Base-by-base conservation (phyloP, 2,888 invertebrate species). In the Amphipoea oculea region DNA sequence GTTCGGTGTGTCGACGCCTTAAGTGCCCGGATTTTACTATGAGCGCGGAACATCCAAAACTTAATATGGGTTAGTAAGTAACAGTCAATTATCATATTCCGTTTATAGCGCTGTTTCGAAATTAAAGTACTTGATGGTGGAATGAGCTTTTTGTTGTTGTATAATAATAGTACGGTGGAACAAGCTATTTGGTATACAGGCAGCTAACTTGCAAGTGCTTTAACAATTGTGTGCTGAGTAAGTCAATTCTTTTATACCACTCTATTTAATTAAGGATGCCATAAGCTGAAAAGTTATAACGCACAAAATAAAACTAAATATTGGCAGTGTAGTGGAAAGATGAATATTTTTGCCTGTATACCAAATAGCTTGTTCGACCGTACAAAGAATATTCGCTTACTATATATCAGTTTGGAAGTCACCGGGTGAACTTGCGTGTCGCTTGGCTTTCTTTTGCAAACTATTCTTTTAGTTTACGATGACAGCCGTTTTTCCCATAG, bases 1-100 rank as follows among this genome's bases (percentile, higher is more conserved):
- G 87, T 90, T 91, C 81, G 85, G 85, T 85, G 82, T 86, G 88
- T 83, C 86, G 82, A 81, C 85, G 78, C 81, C 74, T 87, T 80
- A 81, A 88, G 81, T 75, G 86, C 76, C 81, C 77, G 42, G 78
- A 87, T 88, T 88, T 90, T 85, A 85, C 72, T 76, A 78, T 71
- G 72, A 87, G 69, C 73, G 74, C 72, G 65, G 76, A 73, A 80
- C 77, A 77, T 86, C 86, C 62, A 80, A 79, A 89, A 86, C 69
- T 81, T 86, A 51, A 70, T 73, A 51, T 70, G 60, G 70, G 65
- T 40, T 36, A 45, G 12, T 60, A 71, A 70, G 62, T 60, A 65
- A 86, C 69, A 70, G 79, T 68, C 23, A 76, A 78, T 76, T 76
- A 79, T 70, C 76, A 57, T 78, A 76, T 71, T 75, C 48, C 45